Evolutionary conservation across 1,140 invertebrate genomes (phyloP).

Genomic region (Drosophila seguyi): DNA sequence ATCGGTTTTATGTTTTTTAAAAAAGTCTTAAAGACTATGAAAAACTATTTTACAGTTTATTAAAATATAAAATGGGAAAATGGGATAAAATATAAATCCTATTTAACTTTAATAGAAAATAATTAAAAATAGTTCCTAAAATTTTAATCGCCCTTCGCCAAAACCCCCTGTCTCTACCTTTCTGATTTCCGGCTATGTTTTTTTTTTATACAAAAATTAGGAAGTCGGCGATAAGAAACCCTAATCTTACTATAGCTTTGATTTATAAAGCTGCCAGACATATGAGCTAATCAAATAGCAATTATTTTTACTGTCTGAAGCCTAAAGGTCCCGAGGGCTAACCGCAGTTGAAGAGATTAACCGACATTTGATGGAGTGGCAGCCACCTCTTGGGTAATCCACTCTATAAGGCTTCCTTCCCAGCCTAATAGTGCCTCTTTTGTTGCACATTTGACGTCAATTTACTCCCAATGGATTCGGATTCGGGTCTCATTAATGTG

Average conservation of each 20-base stretch:
- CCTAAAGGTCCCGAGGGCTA: not conserved
- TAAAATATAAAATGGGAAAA: too few species aligned
- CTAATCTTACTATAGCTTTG: not conserved
- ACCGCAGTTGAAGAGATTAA: constrained; percentile 17
- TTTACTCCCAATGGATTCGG: constrained; percentile 19
- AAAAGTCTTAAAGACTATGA: too few species aligned
- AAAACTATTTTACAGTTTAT: too few species aligned
- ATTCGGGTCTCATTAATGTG: constrained; percentile 29
- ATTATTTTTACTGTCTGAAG: constrained; percentile 14
- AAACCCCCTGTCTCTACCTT: not conserved
- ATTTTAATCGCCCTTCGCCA: too few species aligned
- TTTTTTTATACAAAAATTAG: not conserved
- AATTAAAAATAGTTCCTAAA: too few species aligned
- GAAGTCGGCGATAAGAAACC: constrained; percentile 17
- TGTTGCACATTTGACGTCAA: constrained; percentile 40
- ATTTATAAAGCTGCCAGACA: constrained; percentile 13
- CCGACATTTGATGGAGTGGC: constrained; percentile 6
- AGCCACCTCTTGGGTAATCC: constrained; percentile 1
- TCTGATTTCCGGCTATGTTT: constrained; percentile 12
- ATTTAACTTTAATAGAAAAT: too few species aligned
- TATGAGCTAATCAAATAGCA: constrained; percentile 45
- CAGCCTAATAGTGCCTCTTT: constrained; percentile 9
- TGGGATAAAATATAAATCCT: too few species aligned
- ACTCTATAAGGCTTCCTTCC: constrained; percentile 24
- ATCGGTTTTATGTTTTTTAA: too few species aligned